These are phyloP conservation scores for Chelmon rostratus DNA, from an alignment of 2,797 vertebrate species.

Conservation along the genomic window DNA sequence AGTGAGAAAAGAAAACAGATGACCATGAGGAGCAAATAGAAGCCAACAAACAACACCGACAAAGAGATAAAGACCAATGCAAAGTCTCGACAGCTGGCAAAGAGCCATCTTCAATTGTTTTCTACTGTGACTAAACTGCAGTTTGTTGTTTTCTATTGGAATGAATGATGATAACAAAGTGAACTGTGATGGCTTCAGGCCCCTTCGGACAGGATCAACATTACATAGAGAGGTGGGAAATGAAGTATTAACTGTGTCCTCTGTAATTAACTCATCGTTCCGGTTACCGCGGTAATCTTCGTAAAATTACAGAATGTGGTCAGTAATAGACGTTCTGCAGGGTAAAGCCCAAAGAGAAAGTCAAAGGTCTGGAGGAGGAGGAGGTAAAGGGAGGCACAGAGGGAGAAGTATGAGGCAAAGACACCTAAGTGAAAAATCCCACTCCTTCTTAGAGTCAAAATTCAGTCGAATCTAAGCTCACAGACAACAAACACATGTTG, in stretches of 20 bases:
- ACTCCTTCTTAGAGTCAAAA: not conserved
- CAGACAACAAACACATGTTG: not conserved
- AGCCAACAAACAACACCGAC: constrained; percentile 10
- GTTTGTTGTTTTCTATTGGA: constrained; percentile 6
- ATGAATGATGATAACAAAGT: no score
- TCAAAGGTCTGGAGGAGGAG: no score
- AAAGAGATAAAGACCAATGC: not conserved
- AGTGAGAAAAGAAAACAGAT: constrained; percentile 15
- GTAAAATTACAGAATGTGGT: not conserved
- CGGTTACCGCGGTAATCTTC: not conserved
- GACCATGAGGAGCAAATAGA: constrained; percentile 15
- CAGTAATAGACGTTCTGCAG: not conserved
- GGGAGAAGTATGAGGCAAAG: not conserved
- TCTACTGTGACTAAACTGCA: not conserved
- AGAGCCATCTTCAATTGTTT: constrained; percentile 2
- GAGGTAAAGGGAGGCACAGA: not conserved
- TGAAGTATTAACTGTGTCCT: not conserved
- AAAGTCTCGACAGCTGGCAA: not conserved
- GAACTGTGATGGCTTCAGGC: not conserved
- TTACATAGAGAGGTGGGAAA: not conserved
- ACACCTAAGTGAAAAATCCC: not conserved
- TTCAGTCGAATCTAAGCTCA: no score
- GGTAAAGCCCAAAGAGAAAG: not conserved
- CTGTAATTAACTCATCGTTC: not conserved
- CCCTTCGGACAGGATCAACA: not conserved